A percentile compares a stretch with the other conserved stretches of the same genome.
phyloP scores from a whole-genome alignment of 2,888 invertebrate genomes.

The Meandrusa payeni region DNA sequence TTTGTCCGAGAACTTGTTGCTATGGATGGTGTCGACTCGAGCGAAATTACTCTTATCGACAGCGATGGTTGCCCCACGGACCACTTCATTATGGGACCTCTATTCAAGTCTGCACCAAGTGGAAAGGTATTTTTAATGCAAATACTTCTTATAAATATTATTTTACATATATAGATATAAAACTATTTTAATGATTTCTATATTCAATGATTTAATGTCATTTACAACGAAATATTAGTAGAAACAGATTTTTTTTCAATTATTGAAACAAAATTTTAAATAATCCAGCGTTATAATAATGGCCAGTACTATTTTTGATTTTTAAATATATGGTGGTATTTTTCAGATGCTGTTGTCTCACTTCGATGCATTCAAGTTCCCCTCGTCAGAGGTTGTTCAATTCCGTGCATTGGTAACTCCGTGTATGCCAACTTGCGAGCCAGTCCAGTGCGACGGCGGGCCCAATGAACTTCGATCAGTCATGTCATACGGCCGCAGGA shows the following conservation, averaged over 20 bases:
- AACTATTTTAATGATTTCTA: no score
- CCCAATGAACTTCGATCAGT: conserved; percentile 91
- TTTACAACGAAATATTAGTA: no score
- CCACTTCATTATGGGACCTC: conserved; percentile 95
- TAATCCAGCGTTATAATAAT: no score
- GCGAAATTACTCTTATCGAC: conserved; percentile 95
- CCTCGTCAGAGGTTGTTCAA: conserved; percentile 96
- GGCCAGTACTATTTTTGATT: no score
- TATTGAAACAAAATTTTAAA: no score
- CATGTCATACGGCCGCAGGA: conserved; percentile 90
- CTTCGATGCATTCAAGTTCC: conserved; percentile 98
- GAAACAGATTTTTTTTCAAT: no score
- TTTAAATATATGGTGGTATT: no score
- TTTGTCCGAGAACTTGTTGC: conserved; percentile 96
- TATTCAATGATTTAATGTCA: no score
- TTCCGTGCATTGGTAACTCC: conserved; percentile 97
- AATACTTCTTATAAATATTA: conserved; percentile 16
- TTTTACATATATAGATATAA: no score
- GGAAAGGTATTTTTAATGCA: conserved; percentile 84
- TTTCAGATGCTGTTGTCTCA: conserved; percentile 90
- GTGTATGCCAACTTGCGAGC: conserved; percentile 95
- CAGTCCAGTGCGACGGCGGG: conserved; percentile 93
- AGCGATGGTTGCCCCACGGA: conserved; percentile 96
- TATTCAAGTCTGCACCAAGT: conserved; percentile 89
- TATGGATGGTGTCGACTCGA: conserved; percentile 95